Evolutionary conservation across 2,888 invertebrate species (phyloP).

Genomic region (Unio pictorum): DNA sequence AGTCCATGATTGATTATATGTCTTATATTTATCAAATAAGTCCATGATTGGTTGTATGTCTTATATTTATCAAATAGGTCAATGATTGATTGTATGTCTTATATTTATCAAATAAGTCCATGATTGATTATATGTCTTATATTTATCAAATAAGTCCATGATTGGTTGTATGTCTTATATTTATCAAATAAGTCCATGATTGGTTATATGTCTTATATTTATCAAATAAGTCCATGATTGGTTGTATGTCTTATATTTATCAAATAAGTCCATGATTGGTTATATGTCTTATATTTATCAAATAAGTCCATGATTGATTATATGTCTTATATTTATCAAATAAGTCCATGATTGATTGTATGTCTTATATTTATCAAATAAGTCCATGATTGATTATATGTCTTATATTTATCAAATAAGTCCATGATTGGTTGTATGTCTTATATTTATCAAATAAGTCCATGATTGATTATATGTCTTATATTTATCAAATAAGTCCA

Average conservation of each 20-base stretch:
- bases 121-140: slow-evolving; percentile 26
- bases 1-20: slow-evolving; percentile 2
- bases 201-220: slow-evolving; percentile 2
- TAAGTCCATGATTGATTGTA: slow-evolving; percentile 2
- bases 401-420: not conserved
- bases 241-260: not conserved
- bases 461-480: slow-evolving; percentile 1
- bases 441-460: not conserved
- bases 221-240: not conserved
- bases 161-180: no score
- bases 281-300: slow-evolving; percentile 4
- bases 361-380: not conserved
- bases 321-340: not conserved
- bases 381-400: slow-evolving; percentile 1
- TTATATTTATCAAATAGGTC: not conserved
- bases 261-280: not conserved
- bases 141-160: not conserved
- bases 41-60: slow-evolving; percentile 1
- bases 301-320: no score
- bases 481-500: not conserved
- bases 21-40: not conserved
- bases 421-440: slow-evolving; percentile 1
- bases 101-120: not conserved
- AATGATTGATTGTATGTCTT: slow-evolving; percentile 2
- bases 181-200: not conserved